Evolutionary conservation across 2,888 invertebrate genomes (phyloP), one percentile per base, ranked within the genome.

Genomic region (Margaritifera margaritifera): DNA sequence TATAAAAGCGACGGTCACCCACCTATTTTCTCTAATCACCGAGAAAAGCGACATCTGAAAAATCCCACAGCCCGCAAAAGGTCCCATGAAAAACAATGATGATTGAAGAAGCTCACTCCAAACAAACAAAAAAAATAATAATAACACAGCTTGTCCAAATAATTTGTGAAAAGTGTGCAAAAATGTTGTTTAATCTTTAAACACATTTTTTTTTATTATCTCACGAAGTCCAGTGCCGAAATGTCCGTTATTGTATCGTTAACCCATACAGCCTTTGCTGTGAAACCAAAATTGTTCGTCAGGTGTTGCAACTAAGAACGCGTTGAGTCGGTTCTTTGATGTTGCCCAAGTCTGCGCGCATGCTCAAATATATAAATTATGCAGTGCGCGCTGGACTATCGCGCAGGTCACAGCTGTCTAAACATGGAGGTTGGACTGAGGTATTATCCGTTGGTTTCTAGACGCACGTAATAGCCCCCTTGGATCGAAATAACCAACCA

Each of bases 391-490:
- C 79, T 75, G 78, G 69, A 62, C 72, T 74, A 75, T 61, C 84
- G 85, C 85, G 86, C 85, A 86, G 84, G 86, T 87, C 85, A 84
- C 87, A 87, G 86, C 87, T 87, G 87, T 86, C 84, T 81, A 87
- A 87, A 88, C 88, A 87, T 87, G 88, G 87, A 87, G 85, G 87
- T 80, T 84, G 81, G 81, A 79, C 83, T 80, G 81, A 80, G 77
- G 79, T 80, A 80, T 81, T 84, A 83, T 79, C 81, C 84, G 84
- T 82, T 77, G 73, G 80, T 84, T 83, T 83, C 80, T 80, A 83
- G 80, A 82, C 85, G 86, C 84, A 85, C 85, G 84, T 85, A 85
- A 85, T 84, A 84, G 83, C 84, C 84, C 83, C 82, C 75, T 80
- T 80, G 80, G 78, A 80, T 82, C 80, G 82, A 80, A 76, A 81